phyloP scores from a whole-genome alignment of 2,797 vertebrate species.

The Rhinophrynus dorsalis region DNA sequence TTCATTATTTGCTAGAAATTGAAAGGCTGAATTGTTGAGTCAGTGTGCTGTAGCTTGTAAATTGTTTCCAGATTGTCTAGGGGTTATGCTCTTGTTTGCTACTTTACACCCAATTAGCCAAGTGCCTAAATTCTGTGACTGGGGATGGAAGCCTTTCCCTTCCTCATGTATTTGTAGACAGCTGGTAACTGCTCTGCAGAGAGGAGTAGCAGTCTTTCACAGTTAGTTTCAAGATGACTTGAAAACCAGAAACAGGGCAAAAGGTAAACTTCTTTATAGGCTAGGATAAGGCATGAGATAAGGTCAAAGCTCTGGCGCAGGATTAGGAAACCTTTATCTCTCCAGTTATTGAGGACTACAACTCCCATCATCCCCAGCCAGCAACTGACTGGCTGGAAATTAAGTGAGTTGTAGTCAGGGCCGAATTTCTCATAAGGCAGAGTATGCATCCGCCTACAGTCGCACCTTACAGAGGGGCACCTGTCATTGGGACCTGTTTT shows the following conservation, averaged over 20 bases:
- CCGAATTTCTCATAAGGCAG: too few relatives aligned
- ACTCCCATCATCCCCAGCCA: too few relatives aligned
- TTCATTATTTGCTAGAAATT: too few relatives aligned
- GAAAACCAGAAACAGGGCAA: not conserved
- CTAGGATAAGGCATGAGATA: not conserved
- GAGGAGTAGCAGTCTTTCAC: constrained; percentile 28
- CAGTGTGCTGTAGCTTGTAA: too few relatives aligned
- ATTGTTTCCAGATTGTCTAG: not conserved
- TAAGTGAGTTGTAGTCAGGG: too few relatives aligned
- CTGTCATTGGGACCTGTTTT: too few relatives aligned
- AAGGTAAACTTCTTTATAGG: not conserved
- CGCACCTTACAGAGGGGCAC: too few relatives aligned
- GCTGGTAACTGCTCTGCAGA: constrained; percentile 39
- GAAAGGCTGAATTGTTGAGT: too few relatives aligned
- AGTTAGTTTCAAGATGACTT: constrained; percentile 13
- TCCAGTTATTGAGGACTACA: too few relatives aligned
- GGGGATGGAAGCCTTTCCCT: constrained; percentile 22
- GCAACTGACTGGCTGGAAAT: too few relatives aligned
- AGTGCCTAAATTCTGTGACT: constrained; percentile 11
- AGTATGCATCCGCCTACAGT: too few relatives aligned
- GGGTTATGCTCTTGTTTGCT: constrained; percentile 13
- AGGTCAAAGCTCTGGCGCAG: constrained; percentile 17
- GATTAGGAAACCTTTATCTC: too few relatives aligned
- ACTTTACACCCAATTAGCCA: constrained; percentile 32
- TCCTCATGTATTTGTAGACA: constrained; percentile 31